Conservation (phyloP, 2,888 invertebrate species). For the Lasiommata megera region DNA sequence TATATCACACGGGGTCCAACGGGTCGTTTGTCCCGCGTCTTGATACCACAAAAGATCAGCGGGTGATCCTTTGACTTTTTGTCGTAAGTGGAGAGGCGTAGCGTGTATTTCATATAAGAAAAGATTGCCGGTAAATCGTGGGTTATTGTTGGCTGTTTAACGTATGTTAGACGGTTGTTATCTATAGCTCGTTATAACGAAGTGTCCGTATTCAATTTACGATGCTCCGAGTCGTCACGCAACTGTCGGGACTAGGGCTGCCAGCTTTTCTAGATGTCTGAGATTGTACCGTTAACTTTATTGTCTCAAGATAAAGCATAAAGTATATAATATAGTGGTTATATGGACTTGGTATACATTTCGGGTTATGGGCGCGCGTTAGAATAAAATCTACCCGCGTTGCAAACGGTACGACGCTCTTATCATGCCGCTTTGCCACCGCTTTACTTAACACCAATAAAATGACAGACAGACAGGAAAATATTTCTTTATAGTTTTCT, state of each 20-base stretch:
- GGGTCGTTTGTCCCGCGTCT: conserved; percentile 73
- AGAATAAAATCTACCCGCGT: too few relatives aligned
- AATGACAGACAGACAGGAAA: too few relatives aligned
- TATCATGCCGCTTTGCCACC: too few relatives aligned
- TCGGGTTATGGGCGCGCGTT: too few relatives aligned
- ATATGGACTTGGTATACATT: too few relatives aligned
- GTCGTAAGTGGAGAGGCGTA: conserved; percentile 76
- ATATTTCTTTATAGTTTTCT: too few relatives aligned
- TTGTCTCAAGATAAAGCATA: not conserved
- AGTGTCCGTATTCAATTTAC: conserved; percentile 71
- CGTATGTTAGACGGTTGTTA: conserved; percentile 63
- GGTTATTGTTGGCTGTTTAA: conserved; percentile 75
- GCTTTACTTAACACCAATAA: too few relatives aligned
- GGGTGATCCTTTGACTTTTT: conserved; percentile 76
- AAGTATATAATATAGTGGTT: too few relatives aligned
- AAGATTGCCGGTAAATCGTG: conserved; percentile 79
- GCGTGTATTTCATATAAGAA: conserved; percentile 72
- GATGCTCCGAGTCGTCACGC: conserved; percentile 65
- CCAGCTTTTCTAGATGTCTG: not conserved
- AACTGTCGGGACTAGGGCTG: conserved; percentile 51
- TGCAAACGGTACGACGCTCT: too few relatives aligned
- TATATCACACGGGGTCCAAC: conserved; percentile 69
- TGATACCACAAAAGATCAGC: conserved; percentile 73
- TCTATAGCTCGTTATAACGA: conserved; percentile 55
- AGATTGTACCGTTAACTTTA: not conserved